A percentile compares a stretch with the other conserved stretches of the same genome.
Evolutionary conservation across 2,113 vertebrate genomes (phyloP).

Genomic region (Sander lucioperca): DNA sequence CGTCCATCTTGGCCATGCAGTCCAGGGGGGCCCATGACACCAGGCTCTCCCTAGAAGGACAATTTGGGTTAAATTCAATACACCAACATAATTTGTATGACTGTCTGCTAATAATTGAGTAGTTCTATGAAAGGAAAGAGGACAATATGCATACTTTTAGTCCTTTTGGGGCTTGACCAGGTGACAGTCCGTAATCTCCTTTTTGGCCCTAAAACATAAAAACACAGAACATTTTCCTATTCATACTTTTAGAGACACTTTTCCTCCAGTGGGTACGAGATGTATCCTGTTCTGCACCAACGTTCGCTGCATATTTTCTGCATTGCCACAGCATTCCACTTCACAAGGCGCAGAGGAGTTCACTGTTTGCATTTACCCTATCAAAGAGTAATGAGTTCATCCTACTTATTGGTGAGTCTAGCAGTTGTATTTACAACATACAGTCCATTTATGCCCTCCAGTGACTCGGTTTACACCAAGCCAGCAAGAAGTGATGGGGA

Average conservation of each 20-base stretch:
- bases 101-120: background rate
- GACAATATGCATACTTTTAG: conserved; percentile 86
- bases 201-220: conserved; percentile 92
- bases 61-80: conserved; percentile 13
- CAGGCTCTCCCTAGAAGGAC: conserved; percentile 86
- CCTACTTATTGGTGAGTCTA: conserved; percentile 30
- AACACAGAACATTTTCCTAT: conserved; percentile 6
- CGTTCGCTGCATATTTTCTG: conserved; percentile 11
- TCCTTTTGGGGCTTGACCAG: conserved; percentile 89
- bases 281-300: background rate
- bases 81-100: background rate
- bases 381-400: conserved; percentile 52
- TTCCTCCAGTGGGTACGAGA: background rate
- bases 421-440: conserved; percentile 71
- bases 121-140: background rate
- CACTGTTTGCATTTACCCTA: conserved; percentile 31
- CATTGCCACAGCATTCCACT: background rate
- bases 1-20: conserved; percentile 88
- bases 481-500: conserved; percentile 53
- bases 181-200: conserved; percentile 93
- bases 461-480: conserved; percentile 77
- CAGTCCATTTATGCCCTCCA: conserved; percentile 68
- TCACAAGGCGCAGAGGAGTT: conserved; percentile 9
- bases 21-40: conserved; percentile 87
- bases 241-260: background rate